Evolutionary conservation across 92 coral and sea anemone species (phyloP).

Genomic region (Heliopora coerulea): DNA sequence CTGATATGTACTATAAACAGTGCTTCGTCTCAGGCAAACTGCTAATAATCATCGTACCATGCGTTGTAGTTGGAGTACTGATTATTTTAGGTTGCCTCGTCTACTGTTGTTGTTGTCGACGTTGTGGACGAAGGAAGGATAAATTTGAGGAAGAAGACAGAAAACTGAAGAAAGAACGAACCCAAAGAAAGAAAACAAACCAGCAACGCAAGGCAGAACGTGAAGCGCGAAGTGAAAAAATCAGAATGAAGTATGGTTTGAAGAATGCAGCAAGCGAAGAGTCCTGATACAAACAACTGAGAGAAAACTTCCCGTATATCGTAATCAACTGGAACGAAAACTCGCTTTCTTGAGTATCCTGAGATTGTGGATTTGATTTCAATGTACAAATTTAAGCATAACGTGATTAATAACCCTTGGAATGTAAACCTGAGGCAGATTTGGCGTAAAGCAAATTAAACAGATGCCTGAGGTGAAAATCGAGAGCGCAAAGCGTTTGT

Average conservation of each 20-base stretch:
- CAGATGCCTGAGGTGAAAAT: too few species aligned
- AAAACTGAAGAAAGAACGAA: conserved; percentile 81
- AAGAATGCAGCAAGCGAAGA: conserved; percentile 62
- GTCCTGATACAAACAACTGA: conserved; percentile 79
- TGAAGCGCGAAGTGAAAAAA: conserved; percentile 75
- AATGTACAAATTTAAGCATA: too few species aligned
- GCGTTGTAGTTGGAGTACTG: conserved; percentile 66
- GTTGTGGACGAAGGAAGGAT: conserved; percentile 66
- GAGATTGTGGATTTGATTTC: too few species aligned
- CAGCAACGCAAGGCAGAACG: conserved; percentile 84
- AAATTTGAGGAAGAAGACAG: conserved; percentile 82
- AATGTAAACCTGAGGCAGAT: too few species aligned
- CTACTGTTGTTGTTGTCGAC: conserved; percentile 94
- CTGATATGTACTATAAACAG: conserved; percentile 77
- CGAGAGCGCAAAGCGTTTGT: too few species aligned
- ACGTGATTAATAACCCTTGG: too few species aligned
- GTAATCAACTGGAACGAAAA: too few species aligned
- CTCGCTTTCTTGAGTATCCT: too few species aligned
- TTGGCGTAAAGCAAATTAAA: too few species aligned
- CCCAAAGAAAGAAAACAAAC: conserved; percentile 74
- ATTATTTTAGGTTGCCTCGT: conserved; percentile 82
- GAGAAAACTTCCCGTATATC: conserved; percentile 46
- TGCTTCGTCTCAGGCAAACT: conserved; percentile 76
- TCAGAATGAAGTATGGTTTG: conserved; percentile 93
- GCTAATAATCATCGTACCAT: conserved; percentile 79